Percentiles rank a stretch among this genome's conserved stretches.
These are phyloP conservation scores for Sabellastarte sp. DNA, from an alignment of 2,888 invertebrate species.

Conservation along the genomic window DNA sequence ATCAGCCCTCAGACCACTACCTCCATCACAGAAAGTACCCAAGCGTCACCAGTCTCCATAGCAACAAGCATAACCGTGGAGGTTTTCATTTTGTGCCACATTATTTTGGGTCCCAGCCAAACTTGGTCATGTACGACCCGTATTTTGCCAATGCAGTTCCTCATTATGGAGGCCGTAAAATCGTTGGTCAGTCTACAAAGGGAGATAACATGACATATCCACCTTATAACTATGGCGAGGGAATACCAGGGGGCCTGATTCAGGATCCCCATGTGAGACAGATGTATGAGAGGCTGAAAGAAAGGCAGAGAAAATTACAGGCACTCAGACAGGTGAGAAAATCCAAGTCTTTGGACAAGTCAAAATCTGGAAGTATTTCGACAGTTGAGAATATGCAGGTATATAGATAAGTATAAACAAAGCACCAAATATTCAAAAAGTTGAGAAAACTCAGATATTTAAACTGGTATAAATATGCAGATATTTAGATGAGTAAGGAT, in stretches of 20 bases:
- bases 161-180: neutral
- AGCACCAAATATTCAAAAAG: too few relatives aligned
- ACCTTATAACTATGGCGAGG: neutral
- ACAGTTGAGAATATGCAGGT: too few relatives aligned
- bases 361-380: too few relatives aligned
- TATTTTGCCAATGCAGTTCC: neutral
- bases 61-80: too few relatives aligned
- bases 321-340: too few relatives aligned
- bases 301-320: constrained; percentile 44
- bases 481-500: too few relatives aligned
- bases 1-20: neutral
- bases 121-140: neutral
- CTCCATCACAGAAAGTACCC: neutral
- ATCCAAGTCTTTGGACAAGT: too few relatives aligned
- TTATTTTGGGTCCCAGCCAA: neutral
- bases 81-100: neutral
- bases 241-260: neutral
- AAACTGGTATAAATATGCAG: too few relatives aligned
- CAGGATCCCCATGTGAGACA: constrained; percentile 22
- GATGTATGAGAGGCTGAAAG: constrained; percentile 47
- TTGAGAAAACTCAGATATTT: too few relatives aligned
- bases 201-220: neutral
- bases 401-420: too few relatives aligned
- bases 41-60: neutral
- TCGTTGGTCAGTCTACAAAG: neutral